Base-by-base conservation (phyloP, 2,888 invertebrate genomes). In the Microchrysa polita region DNA sequence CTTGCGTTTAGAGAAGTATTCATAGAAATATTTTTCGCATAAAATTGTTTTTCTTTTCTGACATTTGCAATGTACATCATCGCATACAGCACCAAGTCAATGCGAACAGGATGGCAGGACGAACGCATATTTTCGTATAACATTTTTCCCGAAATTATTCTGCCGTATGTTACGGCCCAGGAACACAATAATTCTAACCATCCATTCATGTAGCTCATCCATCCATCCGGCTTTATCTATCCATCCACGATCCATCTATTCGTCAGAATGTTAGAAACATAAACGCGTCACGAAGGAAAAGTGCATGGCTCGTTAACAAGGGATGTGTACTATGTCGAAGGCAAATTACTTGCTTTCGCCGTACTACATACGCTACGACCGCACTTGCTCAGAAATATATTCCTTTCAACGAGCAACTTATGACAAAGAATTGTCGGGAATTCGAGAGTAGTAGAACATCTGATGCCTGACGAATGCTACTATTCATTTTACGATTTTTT, bases 401-500 rank as follows among this genome's bases (percentile, higher is more conserved):
- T 27, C 59, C 59, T 34, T 34, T n/a, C n/a, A n/a, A 34, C 27
- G 7, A 34, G 27, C 27, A 34, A 34, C n/a, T n/a, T 34, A 34
- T 34, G 27, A 34, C 27, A 7, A 34, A 34, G 27, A 34, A 34
- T 34, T 34, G 27, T 34, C 27, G 27, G 27, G 27, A 34, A 34
- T 34, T 34, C 27, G 27, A 27, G 60, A 60, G 44, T 65, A 40
- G 65, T 65, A 44, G 42, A 42, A 20, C 69, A 69, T 40, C 69
- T 69, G 69, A 69, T 69, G 69, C 69, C 16, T 42, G 61, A 42
- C 42, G 22, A n/a, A 48, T 57, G 18, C 34, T 55, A 52, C 27
- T 60, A 72, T 74, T 61, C 74, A 57, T 72, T 75, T 75, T 75
- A 75, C 75, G 75, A 67, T 75, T 74, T 74, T 75, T 75, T 75